A percentile compares a stretch with the other conserved stretches of the same genome.
Conservation (phyloP, 2,797 vertebrate species). For the Euphonia xanthogaster region DNA sequence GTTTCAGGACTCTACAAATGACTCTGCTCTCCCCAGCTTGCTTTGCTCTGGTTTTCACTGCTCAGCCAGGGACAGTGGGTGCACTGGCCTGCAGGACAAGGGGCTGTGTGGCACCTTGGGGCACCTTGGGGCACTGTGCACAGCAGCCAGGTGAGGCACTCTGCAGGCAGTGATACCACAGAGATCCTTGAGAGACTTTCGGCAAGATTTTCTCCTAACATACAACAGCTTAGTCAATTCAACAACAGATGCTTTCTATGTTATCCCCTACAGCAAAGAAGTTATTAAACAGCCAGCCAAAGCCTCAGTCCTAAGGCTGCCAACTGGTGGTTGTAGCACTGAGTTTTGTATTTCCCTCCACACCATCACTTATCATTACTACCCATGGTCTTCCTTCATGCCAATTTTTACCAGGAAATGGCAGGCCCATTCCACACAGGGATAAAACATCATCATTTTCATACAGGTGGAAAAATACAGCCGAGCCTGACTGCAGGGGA, state of each 20-base stretch:
- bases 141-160: neutral
- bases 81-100: neutral
- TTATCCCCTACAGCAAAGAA: neutral
- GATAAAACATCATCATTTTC: neutral
- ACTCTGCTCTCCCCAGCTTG: neutral
- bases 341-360: neutral
- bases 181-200: neutral
- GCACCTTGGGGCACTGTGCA: accelerated
- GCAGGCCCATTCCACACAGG: neutral
- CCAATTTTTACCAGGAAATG: neutral
- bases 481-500: neutral
- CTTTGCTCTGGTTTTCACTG: neutral
- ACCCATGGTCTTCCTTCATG: neutral
- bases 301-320: neutral
- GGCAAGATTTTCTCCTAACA: neutral
- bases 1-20: neutral
- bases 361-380: neutral
- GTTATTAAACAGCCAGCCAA: neutral
- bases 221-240: neutral
- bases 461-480: neutral
- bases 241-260: neutral
- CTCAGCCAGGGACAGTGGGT: neutral
- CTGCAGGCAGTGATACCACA: accelerated
- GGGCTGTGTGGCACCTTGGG: neutral
- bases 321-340: neutral